Evolutionary conservation across 2,113 vertebrate species (phyloP), one percentile per base, ranked within the genome.

Genomic region (Notothenia coriiceps): DNA sequence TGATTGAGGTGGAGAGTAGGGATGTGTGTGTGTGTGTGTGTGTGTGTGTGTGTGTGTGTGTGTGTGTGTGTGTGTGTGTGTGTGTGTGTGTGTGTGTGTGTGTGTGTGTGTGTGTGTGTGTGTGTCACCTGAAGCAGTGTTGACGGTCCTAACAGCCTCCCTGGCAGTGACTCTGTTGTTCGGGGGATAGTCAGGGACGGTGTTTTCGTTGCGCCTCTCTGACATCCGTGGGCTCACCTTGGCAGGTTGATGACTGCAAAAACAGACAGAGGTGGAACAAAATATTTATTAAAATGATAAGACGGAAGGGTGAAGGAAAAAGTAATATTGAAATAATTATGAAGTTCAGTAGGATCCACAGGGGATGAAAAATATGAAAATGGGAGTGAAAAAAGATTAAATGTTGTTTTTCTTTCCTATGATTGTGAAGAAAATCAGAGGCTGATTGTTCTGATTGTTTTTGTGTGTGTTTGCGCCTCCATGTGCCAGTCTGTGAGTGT

Each of bases 101-200:
- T 57, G 59, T 64, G 65, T 74, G 60, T 68, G 52, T 63, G 5
- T 75, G 43, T 57, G 59, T 64, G 61, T 75, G 60, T 68, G 52
- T 66, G 6, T 64, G 51, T 89, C 77, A 95, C 95, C 95, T 96
- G 96, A 87, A 94, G 96, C 96, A 22, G 94, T 79, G 10, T 93
- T 96, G 86, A 96, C 91, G 93, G 84, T 95, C 93, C 94, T 96
- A 77, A 95, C 90, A 1, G 89, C 93, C 51, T 97, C 97, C 56
- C 88, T 91, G 77, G 96, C 80, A 54, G 87, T 91, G 56, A 96
- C 85, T 93, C 95, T 96, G 93, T 95, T 94, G 88, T 91, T 95
- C 25, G 96, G 93, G 6, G 95, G 74, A 2, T 95, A 97, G 89
- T 93, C 94, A 50, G 96, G 95, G 3, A 95, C 78, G 0, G 95